Percentiles rank a stretch among this genome's conserved stretches.
phyloP scores from a whole-genome alignment of 2,113 vertebrate genomes.

The Rutilus rutilus region DNA sequence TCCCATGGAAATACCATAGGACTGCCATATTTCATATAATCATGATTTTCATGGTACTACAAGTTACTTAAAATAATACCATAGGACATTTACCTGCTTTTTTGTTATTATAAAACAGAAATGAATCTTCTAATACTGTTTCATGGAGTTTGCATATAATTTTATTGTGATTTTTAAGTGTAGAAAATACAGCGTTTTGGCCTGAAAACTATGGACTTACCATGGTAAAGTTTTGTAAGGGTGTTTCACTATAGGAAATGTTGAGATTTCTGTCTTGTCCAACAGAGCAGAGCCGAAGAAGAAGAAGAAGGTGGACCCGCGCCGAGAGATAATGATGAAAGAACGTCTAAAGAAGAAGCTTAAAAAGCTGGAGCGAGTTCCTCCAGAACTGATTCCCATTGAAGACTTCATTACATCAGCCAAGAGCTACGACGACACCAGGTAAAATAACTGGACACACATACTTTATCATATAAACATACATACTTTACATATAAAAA shows the following conservation, averaged over 20 bases:
- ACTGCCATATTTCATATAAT: too few relatives aligned
- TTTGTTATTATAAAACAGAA: too few relatives aligned
- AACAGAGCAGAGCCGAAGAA: conserved; percentile 89
- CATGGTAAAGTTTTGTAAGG: neutral
- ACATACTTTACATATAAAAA: too few relatives aligned
- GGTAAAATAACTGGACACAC: conserved; percentile 70
- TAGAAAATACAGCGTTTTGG: too few relatives aligned
- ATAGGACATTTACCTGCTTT: too few relatives aligned
- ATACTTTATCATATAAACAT: neutral
- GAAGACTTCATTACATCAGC: conserved; percentile 85
- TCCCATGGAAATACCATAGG: too few relatives aligned
- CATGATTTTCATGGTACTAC: too few relatives aligned
- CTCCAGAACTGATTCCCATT: conserved; percentile 90
- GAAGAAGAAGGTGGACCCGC: conserved; percentile 92
- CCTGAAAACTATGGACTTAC: too few relatives aligned
- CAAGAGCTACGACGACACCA: conserved; percentile 80
- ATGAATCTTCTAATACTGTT: too few relatives aligned
- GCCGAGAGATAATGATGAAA: conserved; percentile 78
- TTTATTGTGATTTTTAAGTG: too few relatives aligned
- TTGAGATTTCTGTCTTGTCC: conserved; percentile 19
- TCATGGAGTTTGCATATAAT: too few relatives aligned
- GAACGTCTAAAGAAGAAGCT: conserved; percentile 91
- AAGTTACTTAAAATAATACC: too few relatives aligned
- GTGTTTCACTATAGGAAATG: neutral
- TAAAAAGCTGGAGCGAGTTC: conserved; percentile 85